phyloP scores from a whole-genome alignment of 2,888 invertebrate genomes.

The Scaptomyza polygonia region DNA sequence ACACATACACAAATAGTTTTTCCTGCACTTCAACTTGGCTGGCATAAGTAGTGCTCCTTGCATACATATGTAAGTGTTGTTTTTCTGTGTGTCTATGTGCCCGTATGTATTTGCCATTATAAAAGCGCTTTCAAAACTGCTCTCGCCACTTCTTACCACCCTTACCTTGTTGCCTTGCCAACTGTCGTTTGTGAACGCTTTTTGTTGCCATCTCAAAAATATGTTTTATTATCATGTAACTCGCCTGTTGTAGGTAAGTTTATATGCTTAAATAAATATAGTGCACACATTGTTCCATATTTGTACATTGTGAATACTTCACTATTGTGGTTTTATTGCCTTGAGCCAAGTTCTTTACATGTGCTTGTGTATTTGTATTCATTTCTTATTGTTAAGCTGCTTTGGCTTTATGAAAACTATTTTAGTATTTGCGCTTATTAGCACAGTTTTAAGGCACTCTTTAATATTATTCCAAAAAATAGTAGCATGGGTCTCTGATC shows the following conservation, averaged over 20 bases:
- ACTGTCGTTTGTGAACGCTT: constrained; percentile 49
- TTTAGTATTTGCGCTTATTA: constrained; percentile 24
- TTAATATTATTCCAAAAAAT: background rate
- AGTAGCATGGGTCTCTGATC: too few species aligned
- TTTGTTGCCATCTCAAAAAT: constrained; percentile 63
- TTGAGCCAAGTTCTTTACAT: constrained; percentile 8
- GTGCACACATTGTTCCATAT: constrained; percentile 6
- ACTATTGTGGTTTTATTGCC: constrained; percentile 44
- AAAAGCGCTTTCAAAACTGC: constrained; percentile 28
- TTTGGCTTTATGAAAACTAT: constrained; percentile 28
- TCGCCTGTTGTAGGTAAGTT: constrained; percentile 62
- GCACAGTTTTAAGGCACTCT: constrained; percentile 2
- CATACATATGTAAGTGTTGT: constrained; percentile 26
- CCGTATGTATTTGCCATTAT: constrained; percentile 34
- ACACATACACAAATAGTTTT: constrained; percentile 42
- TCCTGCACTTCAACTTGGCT: constrained; percentile 52
- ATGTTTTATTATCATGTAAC: constrained; percentile 76
- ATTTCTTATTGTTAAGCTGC: constrained; percentile 36
- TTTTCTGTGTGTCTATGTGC: constrained; percentile 11
- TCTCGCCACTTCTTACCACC: background rate
- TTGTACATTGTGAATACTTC: constrained; percentile 17
- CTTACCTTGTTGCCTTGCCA: constrained; percentile 42
- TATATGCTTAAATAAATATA: constrained; percentile 35
- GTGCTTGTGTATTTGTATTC: constrained; percentile 5
- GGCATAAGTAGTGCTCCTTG: constrained; percentile 47